phyloP scores from a whole-genome alignment of 1,140 invertebrate genomes.

The Aethina tumida region DNA sequence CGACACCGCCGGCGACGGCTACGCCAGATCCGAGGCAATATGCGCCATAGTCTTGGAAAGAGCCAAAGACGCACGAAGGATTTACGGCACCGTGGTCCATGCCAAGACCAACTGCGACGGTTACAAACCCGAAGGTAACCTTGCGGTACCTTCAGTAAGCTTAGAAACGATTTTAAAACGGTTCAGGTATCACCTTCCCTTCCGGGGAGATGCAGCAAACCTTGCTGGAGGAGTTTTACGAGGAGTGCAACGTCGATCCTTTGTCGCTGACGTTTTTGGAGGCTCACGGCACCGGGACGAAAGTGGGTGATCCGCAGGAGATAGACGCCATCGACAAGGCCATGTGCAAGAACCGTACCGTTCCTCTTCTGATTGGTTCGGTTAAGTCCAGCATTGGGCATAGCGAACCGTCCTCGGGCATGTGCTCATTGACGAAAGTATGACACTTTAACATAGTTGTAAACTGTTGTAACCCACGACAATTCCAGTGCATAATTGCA shows the following conservation, averaged over 20 bases:
- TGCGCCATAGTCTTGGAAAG: constrained; percentile 73
- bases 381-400: constrained; percentile 93
- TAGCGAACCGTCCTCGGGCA: constrained; percentile 79
- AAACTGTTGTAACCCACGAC: too few species aligned
- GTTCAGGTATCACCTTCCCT: constrained; percentile 82
- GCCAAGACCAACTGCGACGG: constrained; percentile 76
- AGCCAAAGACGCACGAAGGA: constrained; percentile 61
- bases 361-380: constrained; percentile 75
- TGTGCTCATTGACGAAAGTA: constrained; percentile 77
- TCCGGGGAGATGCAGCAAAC: constrained; percentile 71
- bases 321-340: constrained; percentile 73
- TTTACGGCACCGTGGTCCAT: constrained; percentile 48
- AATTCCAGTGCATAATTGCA: constrained; percentile 44
- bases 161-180: too few species aligned
- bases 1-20: constrained; percentile 70
- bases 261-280: constrained; percentile 70
- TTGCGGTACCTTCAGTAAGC: too few species aligned
- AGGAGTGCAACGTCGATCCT: constrained; percentile 70
- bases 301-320: constrained; percentile 81
- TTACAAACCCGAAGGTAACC: constrained; percentile 53
- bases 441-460: too few species aligned
- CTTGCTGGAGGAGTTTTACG: constrained; percentile 75
- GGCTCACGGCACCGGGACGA: constrained; percentile 82
- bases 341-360: constrained; percentile 56
- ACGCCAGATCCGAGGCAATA: constrained; percentile 66